Conservation (phyloP, 2,797 vertebrate species). For the Myiotriccus ornatus region DNA sequence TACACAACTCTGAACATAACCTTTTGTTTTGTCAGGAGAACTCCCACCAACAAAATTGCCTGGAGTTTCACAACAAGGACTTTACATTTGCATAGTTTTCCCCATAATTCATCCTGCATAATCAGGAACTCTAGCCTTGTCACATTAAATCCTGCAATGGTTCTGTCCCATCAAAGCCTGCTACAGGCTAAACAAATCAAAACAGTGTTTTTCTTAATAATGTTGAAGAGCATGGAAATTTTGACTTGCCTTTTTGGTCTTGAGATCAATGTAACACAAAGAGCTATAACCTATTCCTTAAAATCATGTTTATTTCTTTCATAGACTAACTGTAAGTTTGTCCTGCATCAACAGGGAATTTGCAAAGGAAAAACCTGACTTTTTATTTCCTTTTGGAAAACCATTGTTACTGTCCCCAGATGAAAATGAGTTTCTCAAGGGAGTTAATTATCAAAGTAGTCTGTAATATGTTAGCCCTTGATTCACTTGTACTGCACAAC, state of each 20-base stretch:
- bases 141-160: neutral
- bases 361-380: neutral
- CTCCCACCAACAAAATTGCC: neutral
- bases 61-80: conserved; percentile 36
- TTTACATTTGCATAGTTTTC: neutral
- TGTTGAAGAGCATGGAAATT: neutral
- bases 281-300: neutral
- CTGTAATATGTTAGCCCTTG: neutral
- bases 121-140: neutral
- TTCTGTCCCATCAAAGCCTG: neutral
- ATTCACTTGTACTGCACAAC: neutral
- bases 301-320: neutral
- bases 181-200: neutral
- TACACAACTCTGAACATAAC: conserved; percentile 25
- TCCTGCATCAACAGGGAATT: neutral
- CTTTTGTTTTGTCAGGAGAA: conserved; percentile 26
- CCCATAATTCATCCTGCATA: neutral
- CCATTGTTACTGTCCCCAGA: neutral
- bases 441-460: conserved; percentile 32
- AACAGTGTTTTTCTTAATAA: neutral
- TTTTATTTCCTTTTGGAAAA: conserved; percentile 10
- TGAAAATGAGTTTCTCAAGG: neutral
- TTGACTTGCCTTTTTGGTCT: neutral
- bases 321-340: neutral
- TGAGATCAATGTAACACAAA: neutral